These are phyloP conservation scores for Cottus gobio DNA, from an alignment of 2,113 vertebrate genomes.

Conservation along the genomic window DNA sequence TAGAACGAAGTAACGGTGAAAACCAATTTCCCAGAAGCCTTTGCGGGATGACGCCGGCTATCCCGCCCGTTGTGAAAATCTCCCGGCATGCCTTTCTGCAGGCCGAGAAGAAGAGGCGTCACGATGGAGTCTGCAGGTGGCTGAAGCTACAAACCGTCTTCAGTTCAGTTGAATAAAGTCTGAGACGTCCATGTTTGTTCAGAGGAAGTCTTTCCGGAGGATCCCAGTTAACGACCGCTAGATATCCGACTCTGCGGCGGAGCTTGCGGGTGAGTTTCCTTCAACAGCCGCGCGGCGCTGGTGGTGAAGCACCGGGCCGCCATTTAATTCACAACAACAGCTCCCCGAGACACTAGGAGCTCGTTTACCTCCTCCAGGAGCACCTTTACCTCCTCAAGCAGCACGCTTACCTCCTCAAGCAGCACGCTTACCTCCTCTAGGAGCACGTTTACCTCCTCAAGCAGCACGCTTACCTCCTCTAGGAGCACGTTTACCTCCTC, in stretches of 20 bases:
- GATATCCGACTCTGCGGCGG: background rate
- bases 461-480: no score
- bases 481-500: no score
- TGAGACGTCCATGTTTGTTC: constrained; percentile 23
- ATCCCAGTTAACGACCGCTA: background rate
- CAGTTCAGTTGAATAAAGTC: constrained; percentile 24
- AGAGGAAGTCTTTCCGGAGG: constrained; percentile 12
- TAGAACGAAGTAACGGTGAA: background rate
- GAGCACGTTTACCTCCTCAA: no score
- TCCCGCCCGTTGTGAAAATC: constrained; percentile 43
- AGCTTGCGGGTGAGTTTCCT: background rate
- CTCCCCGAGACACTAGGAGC: no score
- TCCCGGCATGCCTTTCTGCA: constrained; percentile 60
- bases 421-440: no score
- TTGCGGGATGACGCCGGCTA: background rate
- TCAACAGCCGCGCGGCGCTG: background rate
- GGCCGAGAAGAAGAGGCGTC: constrained; percentile 55
- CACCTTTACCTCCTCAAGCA: no score
- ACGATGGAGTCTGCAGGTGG: constrained; percentile 68
- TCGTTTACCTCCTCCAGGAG: no score
- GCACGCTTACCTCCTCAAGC: no score
- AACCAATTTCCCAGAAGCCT: constrained; percentile 35
- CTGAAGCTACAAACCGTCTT: constrained; percentile 39
- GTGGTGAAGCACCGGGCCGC: background rate
- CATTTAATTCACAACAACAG: background rate